Percentiles rank a stretch among this genome's conserved stretches.
Conservation (phyloP, 2,113 vertebrate genomes). For the Labeo catla region DNA sequence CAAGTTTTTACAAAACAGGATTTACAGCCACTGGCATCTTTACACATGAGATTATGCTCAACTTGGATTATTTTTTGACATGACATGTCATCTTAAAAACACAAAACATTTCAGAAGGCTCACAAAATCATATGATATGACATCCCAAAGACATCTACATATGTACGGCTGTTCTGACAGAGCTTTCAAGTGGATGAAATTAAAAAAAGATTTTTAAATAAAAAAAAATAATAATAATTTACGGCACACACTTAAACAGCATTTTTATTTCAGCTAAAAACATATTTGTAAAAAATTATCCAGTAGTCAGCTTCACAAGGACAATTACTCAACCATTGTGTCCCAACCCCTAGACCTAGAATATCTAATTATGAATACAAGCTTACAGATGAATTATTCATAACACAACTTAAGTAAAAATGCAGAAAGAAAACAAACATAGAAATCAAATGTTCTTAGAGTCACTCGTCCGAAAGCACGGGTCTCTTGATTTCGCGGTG, state of each 20-base stretch:
- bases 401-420: neutral
- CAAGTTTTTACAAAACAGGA: neutral
- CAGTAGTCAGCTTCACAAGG: neutral
- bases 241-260: neutral
- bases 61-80: neutral
- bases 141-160: neutral
- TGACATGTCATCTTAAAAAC: neutral
- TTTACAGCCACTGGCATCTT: neutral
- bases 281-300: neutral
- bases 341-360: neutral
- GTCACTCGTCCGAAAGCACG: neutral
- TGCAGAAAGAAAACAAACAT: neutral
- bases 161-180: neutral
- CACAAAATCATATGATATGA: neutral
- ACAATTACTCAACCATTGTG: neutral
- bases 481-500: constrained; percentile 31
- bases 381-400: neutral
- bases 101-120: neutral
- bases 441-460: constrained; percentile 5
- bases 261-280: neutral
- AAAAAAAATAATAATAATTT: no score
- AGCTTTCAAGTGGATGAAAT: neutral
- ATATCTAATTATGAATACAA: neutral
- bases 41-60: neutral
- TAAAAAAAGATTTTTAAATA: neutral